Percentiles rank a stretch among this genome's conserved stretches.
Conservation (phyloP, 2,888 invertebrate species). For the Cephus rjabovi region DNA sequence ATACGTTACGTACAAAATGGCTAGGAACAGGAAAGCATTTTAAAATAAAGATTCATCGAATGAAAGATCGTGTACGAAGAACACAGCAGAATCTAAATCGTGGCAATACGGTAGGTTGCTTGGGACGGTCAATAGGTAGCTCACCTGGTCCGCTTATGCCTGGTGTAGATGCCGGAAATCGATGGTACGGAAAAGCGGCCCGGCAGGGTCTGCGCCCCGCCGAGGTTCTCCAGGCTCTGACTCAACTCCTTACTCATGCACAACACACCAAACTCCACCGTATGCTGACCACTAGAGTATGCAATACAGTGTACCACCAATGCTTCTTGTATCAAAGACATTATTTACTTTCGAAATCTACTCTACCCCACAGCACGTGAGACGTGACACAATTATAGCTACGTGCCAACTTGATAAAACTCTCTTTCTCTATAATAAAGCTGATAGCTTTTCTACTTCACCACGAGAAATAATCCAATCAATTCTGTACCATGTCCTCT, state of each 20-base stretch:
- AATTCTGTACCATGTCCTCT: too few species aligned
- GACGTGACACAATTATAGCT: too few species aligned
- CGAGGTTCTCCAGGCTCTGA: constrained; percentile 72
- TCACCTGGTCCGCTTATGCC: constrained; percentile 88
- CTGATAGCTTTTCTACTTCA: too few species aligned
- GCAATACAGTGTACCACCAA: constrained; percentile 66
- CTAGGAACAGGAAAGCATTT: too few species aligned
- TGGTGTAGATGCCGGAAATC: constrained; percentile 83
- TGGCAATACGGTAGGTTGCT: constrained; percentile 1
- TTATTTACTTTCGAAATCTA: constrained; percentile 18
- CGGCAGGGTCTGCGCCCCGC: constrained; percentile 75
- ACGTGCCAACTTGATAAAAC: too few species aligned
- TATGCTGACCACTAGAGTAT: constrained; percentile 67
- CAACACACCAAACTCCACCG: constrained; percentile 67
- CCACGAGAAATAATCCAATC: too few species aligned
- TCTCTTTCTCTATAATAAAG: too few species aligned
- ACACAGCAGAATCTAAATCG: too few species aligned
- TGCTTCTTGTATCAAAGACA: constrained; percentile 54
- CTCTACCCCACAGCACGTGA: constrained; percentile 10
- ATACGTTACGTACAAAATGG: too few species aligned
- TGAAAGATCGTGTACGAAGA: too few species aligned
- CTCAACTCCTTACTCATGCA: constrained; percentile 69
- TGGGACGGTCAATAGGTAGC: constrained; percentile 40
- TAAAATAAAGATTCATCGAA: too few species aligned
- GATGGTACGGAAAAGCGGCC: constrained; percentile 73